phyloP scores from a whole-genome alignment of 2,797 vertebrate genomes.

The Merluccius polli region DNA sequence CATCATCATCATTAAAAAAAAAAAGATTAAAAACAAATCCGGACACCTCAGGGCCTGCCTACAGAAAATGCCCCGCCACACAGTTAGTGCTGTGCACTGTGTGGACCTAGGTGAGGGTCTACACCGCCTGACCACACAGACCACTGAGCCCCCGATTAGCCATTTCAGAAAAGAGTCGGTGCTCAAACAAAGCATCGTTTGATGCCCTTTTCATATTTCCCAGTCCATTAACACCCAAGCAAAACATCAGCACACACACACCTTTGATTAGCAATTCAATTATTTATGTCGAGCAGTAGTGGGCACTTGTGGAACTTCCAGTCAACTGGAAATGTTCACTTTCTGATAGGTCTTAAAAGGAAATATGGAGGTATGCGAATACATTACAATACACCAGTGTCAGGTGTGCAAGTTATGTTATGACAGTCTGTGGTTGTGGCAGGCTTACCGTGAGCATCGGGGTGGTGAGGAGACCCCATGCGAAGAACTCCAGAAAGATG shows the following conservation, averaged over 20 bases:
- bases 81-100: neutral
- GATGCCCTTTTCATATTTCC: conserved; percentile 59
- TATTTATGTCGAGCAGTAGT: conserved; percentile 49
- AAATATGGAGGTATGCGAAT: conserved; percentile 28
- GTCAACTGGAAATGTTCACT: conserved; percentile 40
- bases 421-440: neutral
- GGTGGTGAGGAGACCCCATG: conserved; percentile 88
- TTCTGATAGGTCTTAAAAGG: neutral
- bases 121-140: conserved; percentile 37
- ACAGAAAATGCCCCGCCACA: neutral
- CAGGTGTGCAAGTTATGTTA: neutral
- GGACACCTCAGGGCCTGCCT: neutral
- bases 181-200: conserved; percentile 50
- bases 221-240: conserved; percentile 37
- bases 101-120: conserved; percentile 20
- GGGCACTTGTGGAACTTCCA: conserved; percentile 33
- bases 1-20: neutral
- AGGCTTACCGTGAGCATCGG: conserved; percentile 84
- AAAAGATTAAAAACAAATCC: conserved; percentile 2
- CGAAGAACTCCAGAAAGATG: conserved; percentile 93
- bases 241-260: conserved; percentile 35
- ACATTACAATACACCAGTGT: conserved; percentile 23
- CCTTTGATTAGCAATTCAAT: conserved; percentile 58
- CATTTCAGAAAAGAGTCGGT: conserved; percentile 48
- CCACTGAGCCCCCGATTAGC: conserved; percentile 43